Percentiles rank a stretch among this genome's conserved stretches.
These are phyloP conservation scores for Noctua janthina DNA, from an alignment of 2,888 invertebrate species.

Conservation along the genomic window DNA sequence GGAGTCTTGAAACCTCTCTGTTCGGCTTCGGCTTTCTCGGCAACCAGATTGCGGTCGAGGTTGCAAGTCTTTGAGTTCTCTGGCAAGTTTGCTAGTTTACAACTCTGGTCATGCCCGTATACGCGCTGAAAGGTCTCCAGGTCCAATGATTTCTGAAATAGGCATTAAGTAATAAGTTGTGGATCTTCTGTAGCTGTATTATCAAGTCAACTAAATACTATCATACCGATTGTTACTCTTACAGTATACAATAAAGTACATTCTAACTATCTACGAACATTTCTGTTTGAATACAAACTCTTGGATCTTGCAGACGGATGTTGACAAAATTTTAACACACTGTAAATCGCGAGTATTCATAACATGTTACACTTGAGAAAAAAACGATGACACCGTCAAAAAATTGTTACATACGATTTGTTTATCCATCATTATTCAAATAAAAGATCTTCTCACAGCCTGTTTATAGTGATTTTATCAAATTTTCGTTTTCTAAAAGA, in stretches of 20 bases:
- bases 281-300: neutral
- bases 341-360: neutral
- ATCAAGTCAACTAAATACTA: neutral
- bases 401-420: neutral
- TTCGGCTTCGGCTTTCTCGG: slow-evolving; percentile 68
- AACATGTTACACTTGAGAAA: neutral
- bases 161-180: neutral
- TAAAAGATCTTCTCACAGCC: neutral
- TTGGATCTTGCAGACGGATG: neutral
- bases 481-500: neutral
- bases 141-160: slow-evolving; percentile 78
- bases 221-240: neutral
- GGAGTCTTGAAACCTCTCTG: slow-evolving; percentile 19
- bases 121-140: slow-evolving; percentile 79
- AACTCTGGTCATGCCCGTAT: slow-evolving; percentile 70
- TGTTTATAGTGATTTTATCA: neutral
- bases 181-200: neutral
- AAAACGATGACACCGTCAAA: neutral
- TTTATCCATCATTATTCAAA: neutral
- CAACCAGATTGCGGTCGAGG: slow-evolving; percentile 76
- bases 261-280: slow-evolving; percentile 6
- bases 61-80: slow-evolving; percentile 74
- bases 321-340: neutral
- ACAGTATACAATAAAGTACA: neutral
- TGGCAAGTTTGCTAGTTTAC: slow-evolving; percentile 67